Evolutionary conservation across 1,140 invertebrate genomes (phyloP), one percentile per base, ranked within the genome.

Genomic region (Heliothis subflexa): DNA sequence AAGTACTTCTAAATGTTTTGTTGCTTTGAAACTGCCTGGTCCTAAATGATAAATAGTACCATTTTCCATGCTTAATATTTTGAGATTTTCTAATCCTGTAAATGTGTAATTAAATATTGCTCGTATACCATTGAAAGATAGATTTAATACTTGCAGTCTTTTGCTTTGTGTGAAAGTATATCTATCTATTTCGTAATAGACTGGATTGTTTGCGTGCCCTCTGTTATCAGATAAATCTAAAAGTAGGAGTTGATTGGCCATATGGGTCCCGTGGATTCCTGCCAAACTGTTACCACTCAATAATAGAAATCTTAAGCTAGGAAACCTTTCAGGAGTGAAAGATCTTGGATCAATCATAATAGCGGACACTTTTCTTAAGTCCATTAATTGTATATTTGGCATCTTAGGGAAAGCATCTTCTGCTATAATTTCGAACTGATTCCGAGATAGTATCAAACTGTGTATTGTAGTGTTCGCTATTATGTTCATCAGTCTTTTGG

Each of bases 391-490:
- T 72, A 96, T 86, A 78, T 95, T 94, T 0, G 87, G 86, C 95
- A 96, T 96, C 21, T 47, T 75, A 1, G 95, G 95, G 85, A 96
- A 96, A 14, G 88, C 87, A 40, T 94, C 86, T 47, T 93, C 86
- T 11, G 79, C 77, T 21, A 96, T 90, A 16, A 93, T 83, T 86
- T 95, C 95, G 80, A 96, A 95, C 77, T 95, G 95, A 84, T 96
- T 96, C 70, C 92, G 89, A 3, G 95, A 85, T 33, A 96, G 82
- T 70, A 86, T 92, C n/a, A 96, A 83, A 70, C 89, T 85, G 47
- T 90, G 91, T 45, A 96, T 92, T 10, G 94, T 95, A 0, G 94
- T 92, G 10, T 93, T 88, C 3, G 94, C 94, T 52, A 96, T 95
- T 0, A 94, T 86, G 76, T 95, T 81, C 81, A 96, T 85, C 4